Conservation (phyloP, 1,140 invertebrate species). For the Macrocentrus cingulum region DNA sequence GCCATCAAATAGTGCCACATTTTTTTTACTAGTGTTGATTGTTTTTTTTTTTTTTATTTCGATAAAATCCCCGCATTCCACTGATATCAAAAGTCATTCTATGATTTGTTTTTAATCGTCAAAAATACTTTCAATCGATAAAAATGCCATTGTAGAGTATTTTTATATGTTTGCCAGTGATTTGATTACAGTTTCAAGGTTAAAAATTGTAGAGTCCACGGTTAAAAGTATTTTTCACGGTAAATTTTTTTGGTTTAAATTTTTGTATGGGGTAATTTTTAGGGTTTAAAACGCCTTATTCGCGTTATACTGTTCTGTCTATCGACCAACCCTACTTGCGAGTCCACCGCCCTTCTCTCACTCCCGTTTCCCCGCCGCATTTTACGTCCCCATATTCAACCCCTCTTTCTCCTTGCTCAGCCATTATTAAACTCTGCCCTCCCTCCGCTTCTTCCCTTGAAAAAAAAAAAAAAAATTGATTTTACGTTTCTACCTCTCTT, state of each 20-base stretch:
- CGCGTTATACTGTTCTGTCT: constrained; percentile 35
- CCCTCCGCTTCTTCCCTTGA: constrained; percentile 33
- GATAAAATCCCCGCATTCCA: too few species aligned
- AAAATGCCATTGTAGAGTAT: too few species aligned
- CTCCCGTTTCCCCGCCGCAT: constrained; percentile 19
- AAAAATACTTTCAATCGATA: too few species aligned
- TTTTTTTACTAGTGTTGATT: too few species aligned
- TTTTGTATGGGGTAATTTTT: constrained; percentile 6
- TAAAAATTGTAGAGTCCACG: too few species aligned
- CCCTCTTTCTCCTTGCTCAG: constrained; percentile 27
- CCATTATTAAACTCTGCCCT: constrained; percentile 41
- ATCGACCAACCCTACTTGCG: constrained; percentile 45
- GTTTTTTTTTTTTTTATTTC: too few species aligned
- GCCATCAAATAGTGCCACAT: constrained; percentile 15
- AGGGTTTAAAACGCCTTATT: constrained; percentile 14
- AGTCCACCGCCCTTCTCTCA: constrained; percentile 27
- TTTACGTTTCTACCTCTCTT: constrained; percentile 4
- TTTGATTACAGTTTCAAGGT: too few species aligned
- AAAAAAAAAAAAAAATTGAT: too few species aligned
- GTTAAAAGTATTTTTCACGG: too few species aligned
- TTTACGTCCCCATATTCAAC: constrained; percentile 9
- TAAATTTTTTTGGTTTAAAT: neutral
- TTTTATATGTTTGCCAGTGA: too few species aligned
- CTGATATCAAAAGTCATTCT: too few species aligned
- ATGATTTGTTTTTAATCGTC: too few species aligned